Evolutionary conservation across 2,888 invertebrate species (phyloP), one percentile per base, ranked within the genome.

Genomic region (Agrochola litura): DNA sequence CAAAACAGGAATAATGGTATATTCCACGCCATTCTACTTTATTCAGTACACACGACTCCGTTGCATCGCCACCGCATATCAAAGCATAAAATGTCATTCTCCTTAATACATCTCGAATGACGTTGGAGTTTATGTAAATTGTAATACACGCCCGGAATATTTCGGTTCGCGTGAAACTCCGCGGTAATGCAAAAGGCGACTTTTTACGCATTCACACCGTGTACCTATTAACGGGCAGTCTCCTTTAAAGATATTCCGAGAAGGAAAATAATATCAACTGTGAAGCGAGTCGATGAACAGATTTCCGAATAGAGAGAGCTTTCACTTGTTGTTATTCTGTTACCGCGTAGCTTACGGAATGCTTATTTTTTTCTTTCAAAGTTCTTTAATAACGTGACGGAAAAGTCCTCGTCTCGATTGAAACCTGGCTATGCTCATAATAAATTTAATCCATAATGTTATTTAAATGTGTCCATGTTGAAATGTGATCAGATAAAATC

Each of bases 51-150:
- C 91, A 90, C 82, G 77, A 87, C 64, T 76, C 77, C 52, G 83
- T 83, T 88, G 92, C 92, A 93, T 91, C 90, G 86, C 87, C 86
- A 85, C 92, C 90, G 93, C 92, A 95, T 95, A 95, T 93, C 92
- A 94, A 92, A 93, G 92, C 92, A 93, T 92, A 92, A 93, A 95
- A 94, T 93, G 94, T 92, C 92, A 94, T 94, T 93, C 79, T 91
- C 93, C 93, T 92, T 95, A 95, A 95, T 94, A 95, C 93, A 93
- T 95, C 93, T 94, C 90, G 91, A 95, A 96, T 93, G 93, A 92
- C 92, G 91, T 87, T 89, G 90, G 92, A 95, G 95, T 95, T 95
- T 95, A 95, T 95, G 96, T 94, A 95, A 95, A 96, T 95, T 93
- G 87, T 92, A 92, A 94, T 92, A 95, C 95, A 94, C 92, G 94